A percentile compares a stretch with the other conserved stretches of the same genome.
Conservation (phyloP, 1,140 invertebrate species). For the Pseudomyrmex sp. region DNA sequence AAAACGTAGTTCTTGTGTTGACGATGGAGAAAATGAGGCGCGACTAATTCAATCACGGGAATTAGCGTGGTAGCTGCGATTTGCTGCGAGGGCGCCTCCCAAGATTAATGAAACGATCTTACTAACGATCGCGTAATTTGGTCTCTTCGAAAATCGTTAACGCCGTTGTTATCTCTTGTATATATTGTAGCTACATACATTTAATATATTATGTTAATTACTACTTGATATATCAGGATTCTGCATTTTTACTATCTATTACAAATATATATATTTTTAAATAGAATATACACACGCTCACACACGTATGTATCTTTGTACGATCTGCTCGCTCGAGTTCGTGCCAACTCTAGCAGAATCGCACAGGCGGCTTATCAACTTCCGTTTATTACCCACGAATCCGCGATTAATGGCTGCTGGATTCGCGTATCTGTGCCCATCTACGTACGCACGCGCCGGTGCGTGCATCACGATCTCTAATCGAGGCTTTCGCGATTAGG, state of each 20-base stretch:
- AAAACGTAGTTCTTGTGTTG: conserved; percentile 72
- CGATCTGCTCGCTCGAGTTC: neutral
- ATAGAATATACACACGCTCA: too few relatives aligned
- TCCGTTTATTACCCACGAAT: conserved; percentile 41
- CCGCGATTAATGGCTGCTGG: conserved; percentile 26
- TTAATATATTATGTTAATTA: neutral
- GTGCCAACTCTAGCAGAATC: conserved; percentile 10
- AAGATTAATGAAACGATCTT: conserved; percentile 82
- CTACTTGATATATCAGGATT: neutral
- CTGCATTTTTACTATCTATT: too few relatives aligned
- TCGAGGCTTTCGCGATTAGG: conserved; percentile 60
- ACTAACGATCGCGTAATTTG: conserved; percentile 75
- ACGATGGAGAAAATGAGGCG: conserved; percentile 39
- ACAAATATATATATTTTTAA: neutral
- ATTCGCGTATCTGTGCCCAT: conserved; percentile 32
- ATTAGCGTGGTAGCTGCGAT: conserved; percentile 78
- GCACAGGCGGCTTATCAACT: conserved; percentile 26
- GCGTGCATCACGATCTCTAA: conserved; percentile 57
- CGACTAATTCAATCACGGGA: conserved; percentile 83
- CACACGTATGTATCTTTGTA: neutral
- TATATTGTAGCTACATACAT: neutral
- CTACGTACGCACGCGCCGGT: conserved; percentile 24
- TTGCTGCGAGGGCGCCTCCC: conserved; percentile 73
- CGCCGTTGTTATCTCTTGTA: conserved; percentile 1
- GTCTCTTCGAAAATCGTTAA: conserved; percentile 32